Base-by-base conservation (phyloP, 1,140 invertebrate genomes). In the Platyscapa corneri region DNA sequence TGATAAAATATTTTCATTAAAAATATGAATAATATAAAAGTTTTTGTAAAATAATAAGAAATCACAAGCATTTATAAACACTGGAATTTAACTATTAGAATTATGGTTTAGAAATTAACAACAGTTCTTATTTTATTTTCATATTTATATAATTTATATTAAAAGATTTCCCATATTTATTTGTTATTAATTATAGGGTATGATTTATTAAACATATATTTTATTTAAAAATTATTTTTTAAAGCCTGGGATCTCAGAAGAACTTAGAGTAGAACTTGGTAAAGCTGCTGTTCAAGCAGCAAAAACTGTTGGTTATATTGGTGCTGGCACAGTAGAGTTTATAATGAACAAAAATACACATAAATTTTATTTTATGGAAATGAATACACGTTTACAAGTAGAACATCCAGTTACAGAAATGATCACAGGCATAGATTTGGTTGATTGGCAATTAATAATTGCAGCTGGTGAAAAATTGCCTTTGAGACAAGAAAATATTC, bases 391-490 rank as follows among this genome's bases (percentile, higher is more conserved):
- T 27, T 94, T 99, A 12, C 98, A 99, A 93, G 96, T 99, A 0
- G 98, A 99, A 92, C 99, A 99, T 94, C 98, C 99, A 0, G 96
- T 99, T n/a, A 98, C 98, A 2, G 99, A 99, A 94, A 99, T 98
- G 96, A 97, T 99, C 70, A 99, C 98, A 53, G 97, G 96, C 10
- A 95, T 95, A 2, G 99, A 99, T 94, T 94, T 99, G 39, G 99
- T 99, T 0, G 98, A 99, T 93, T 99, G 99, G 99, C 99, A 99
- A 93, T 94, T 99, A 1, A 95, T 95, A 88, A 93, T 97, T 75
- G 99, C 99, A 0, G 94, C 96, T 56, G 98, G 98, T 12, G 97
- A 98, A 90, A 93, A 95, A 75, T 93, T 99, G 27, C 98, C 98
- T 0, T 87, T 97, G 0, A 94, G 93, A 0, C 97, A 98, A 90